Evolutionary conservation across 2,888 invertebrate species (phyloP).

Genomic region (Ecdyonurus torrentis): DNA sequence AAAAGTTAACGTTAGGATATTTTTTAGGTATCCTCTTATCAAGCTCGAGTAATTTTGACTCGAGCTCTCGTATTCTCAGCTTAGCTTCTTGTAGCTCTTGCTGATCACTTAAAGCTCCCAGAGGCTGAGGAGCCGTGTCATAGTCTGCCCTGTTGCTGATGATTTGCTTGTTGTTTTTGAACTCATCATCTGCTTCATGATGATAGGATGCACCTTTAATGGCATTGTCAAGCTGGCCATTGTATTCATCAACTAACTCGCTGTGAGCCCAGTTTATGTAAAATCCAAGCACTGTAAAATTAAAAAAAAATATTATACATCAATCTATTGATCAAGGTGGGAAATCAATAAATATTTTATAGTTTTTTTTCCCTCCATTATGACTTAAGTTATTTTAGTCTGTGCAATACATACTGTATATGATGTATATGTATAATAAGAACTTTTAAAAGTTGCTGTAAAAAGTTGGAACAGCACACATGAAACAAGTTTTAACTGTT

Average conservation of each 20-base stretch:
- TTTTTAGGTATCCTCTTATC: conserved; percentile 62
- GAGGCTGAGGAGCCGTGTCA: background rate
- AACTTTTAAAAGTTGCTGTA: too few species aligned
- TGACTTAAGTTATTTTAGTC: too few species aligned
- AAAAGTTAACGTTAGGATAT: conserved; percentile 79
- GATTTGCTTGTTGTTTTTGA: conserved; percentile 6
- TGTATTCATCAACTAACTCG: conserved; percentile 16
- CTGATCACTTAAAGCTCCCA: conserved; percentile 9
- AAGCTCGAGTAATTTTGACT: conserved; percentile 51
- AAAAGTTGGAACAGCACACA: too few species aligned
- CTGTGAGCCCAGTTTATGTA: conserved; percentile 26
- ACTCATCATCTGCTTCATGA: conserved; percentile 10
- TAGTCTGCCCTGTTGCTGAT: conserved; percentile 14
- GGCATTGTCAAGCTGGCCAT: conserved; percentile 14
- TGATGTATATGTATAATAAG: too few species aligned
- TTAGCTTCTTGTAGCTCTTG: conserved; percentile 43
- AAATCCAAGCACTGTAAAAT: conserved; percentile 25
- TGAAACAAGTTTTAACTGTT: too few species aligned
- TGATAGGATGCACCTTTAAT: conserved; percentile 11
- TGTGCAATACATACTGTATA: too few species aligned
- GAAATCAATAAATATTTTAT: too few species aligned
- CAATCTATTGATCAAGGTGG: too few species aligned
- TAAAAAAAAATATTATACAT: conserved; percentile 2
- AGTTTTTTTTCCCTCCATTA: too few species aligned
- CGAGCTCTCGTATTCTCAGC: conserved; percentile 43